A percentile compares a stretch with the other conserved stretches of the same genome.
Evolutionary conservation across 2,888 invertebrate species (phyloP).

Genomic region (Eudasyphora cyanicolor): DNA sequence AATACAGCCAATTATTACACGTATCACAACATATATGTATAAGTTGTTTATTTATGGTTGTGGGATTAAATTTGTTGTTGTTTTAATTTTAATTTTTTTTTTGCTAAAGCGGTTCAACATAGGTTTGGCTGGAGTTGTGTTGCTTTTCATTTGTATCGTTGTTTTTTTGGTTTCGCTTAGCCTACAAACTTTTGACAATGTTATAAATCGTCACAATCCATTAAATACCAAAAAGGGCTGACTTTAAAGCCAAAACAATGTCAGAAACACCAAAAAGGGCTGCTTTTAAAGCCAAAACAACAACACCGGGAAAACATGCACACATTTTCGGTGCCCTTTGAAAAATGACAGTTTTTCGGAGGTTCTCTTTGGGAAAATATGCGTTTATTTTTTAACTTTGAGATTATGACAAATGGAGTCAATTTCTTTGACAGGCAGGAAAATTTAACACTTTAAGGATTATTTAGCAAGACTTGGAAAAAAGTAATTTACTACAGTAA

Average conservation of each 20-base stretch:
- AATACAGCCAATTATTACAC: slow-evolving; percentile 21
- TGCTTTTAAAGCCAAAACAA: too few species aligned
- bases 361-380: background rate
- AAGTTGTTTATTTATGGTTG: slow-evolving; percentile 10
- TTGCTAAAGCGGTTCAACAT: too few species aligned
- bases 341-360: background rate
- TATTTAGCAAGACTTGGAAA: background rate
- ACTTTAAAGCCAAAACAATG: too few species aligned
- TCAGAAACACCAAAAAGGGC: too few species aligned
- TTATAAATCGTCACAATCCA: slow-evolving; percentile 61
- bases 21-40: background rate
- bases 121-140: too few species aligned
- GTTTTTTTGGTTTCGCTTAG: slow-evolving; percentile 32
- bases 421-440: background rate
- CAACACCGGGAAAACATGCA: slow-evolving; percentile 44
- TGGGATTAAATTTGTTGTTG: too few species aligned
- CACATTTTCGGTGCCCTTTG: slow-evolving; percentile 46
- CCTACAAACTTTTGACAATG: slow-evolving; percentile 11
- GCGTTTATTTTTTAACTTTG: background rate
- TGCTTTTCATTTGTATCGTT: too few species aligned
- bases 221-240: slow-evolving; percentile 38
- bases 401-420: background rate
- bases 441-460: background rate
- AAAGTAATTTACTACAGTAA: background rate
- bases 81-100: too few species aligned